A percentile compares a stretch with the other conserved stretches of the same genome.
Conservation (phyloP, 2,113 vertebrate species). For the Sturnus vulgaris region DNA sequence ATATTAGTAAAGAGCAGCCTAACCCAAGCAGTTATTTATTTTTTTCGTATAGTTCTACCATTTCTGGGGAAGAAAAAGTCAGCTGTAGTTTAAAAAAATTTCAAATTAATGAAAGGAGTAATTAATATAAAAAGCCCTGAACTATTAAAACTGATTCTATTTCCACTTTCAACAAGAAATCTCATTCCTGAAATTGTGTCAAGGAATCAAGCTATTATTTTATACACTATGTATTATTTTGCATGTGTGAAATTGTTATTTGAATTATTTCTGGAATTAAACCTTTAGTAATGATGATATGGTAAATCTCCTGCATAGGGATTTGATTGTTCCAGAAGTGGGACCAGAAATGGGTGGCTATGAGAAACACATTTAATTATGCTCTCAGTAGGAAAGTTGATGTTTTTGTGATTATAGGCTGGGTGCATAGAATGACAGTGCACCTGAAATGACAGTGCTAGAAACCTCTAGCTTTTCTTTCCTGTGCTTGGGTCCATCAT, state of each 20-base stretch:
- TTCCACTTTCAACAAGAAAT: background rate
- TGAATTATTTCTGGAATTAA: conserved; percentile 7
- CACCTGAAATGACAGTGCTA: background rate
- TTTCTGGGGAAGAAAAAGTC: background rate
- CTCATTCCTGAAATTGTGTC: background rate
- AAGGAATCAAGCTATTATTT: background rate
- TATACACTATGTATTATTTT: background rate
- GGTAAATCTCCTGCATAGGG: background rate
- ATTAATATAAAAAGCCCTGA: background rate
- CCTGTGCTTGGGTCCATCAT: background rate
- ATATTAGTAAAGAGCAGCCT: background rate
- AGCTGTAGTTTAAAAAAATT: background rate
- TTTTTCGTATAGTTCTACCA: background rate
- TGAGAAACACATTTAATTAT: background rate
- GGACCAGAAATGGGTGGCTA: background rate
- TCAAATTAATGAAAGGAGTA: background rate
- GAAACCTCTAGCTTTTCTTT: background rate
- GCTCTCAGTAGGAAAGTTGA: background rate
- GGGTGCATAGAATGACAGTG: background rate
- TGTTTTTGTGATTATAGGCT: background rate
- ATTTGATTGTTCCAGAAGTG: background rate
- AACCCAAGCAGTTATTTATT: background rate
- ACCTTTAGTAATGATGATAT: background rate
- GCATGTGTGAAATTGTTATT: background rate
- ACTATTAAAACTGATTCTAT: background rate